A percentile compares a stretch with the other conserved stretches of the same genome.
Evolutionary conservation across 2,888 invertebrate species (phyloP).

Genomic region (Athripsodes cinereus): DNA sequence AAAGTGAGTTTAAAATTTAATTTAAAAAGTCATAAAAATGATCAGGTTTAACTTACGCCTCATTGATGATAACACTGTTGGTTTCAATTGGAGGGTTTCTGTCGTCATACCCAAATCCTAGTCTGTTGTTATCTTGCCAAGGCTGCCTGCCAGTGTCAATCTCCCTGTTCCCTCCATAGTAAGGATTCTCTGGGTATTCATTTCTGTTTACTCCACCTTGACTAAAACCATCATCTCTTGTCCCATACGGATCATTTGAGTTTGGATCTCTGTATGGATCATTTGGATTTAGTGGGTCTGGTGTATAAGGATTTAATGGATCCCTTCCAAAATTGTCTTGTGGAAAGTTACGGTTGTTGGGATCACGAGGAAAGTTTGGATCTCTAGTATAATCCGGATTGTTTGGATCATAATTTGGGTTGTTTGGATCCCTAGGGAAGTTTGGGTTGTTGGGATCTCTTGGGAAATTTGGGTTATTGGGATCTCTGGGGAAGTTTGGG

Average conservation of each 20-base stretch:
- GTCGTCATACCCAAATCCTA: slow-evolving; percentile 34
- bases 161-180: slow-evolving; percentile 14
- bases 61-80: slow-evolving; percentile 49
- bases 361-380: slow-evolving; percentile 12
- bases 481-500: slow-evolving; percentile 16
- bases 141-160: slow-evolving; percentile 9
- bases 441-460: slow-evolving; percentile 16
- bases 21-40: no score
- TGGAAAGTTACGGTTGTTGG: slow-evolving; percentile 18
- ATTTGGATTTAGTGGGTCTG: slow-evolving; percentile 7
- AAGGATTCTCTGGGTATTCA: slow-evolving; percentile 13
- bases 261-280: slow-evolving; percentile 15
- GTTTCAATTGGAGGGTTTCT: slow-evolving; percentile 39
- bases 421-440: slow-evolving; percentile 14
- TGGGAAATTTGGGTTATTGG: slow-evolving; percentile 19
- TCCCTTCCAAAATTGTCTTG: slow-evolving; percentile 12
- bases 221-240: slow-evolving; percentile 12
- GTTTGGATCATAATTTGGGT: slow-evolving; percentile 18
- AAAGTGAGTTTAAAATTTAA: no score
- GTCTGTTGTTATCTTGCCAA: slow-evolving; percentile 30
- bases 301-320: slow-evolving; percentile 12
- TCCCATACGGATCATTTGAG: slow-evolving; percentile 16
- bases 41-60: slow-evolving; percentile 52
- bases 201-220: slow-evolving; percentile 17
- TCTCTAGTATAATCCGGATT: slow-evolving; percentile 8